Evolutionary conservation across 2,888 invertebrate genomes (phyloP).

Genomic region (Drosophila kambysellisi): DNA sequence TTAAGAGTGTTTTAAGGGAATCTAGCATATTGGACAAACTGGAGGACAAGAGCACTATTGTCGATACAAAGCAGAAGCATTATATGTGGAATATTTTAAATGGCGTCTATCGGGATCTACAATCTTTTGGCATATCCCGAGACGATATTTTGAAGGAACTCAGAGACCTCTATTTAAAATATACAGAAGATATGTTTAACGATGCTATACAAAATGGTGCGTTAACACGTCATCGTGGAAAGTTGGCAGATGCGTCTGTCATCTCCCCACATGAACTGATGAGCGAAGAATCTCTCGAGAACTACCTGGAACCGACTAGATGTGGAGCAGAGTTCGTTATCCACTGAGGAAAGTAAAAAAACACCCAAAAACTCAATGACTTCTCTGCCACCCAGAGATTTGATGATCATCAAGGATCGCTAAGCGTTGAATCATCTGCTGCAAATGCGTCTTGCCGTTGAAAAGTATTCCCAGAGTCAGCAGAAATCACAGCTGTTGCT

Average conservation of each 20-base stretch:
- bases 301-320: neutral
- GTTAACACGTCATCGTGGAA: neutral
- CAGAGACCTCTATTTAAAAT: conserved; percentile 38
- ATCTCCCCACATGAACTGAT: neutral
- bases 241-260: neutral
- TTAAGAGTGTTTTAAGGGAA: neutral
- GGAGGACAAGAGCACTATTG: neutral
- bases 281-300: neutral
- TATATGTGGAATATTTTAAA: neutral
- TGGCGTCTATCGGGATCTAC: conserved; percentile 35
- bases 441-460: conserved; percentile 28
- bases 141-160: neutral
- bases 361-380: neutral
- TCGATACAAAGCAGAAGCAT: neutral
- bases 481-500: neutral
- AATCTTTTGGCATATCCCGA: neutral
- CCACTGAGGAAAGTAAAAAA: neutral
- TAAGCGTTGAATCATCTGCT: conserved; percentile 39
- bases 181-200: conserved; percentile 18
- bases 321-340: neutral
- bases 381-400: neutral
- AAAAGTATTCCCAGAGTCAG: neutral
- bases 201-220: conserved; percentile 12
- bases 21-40: neutral
- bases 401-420: conserved; percentile 1